Conservation (phyloP, 2,113 vertebrate species). For the Laticauda laticaudata region DNA sequence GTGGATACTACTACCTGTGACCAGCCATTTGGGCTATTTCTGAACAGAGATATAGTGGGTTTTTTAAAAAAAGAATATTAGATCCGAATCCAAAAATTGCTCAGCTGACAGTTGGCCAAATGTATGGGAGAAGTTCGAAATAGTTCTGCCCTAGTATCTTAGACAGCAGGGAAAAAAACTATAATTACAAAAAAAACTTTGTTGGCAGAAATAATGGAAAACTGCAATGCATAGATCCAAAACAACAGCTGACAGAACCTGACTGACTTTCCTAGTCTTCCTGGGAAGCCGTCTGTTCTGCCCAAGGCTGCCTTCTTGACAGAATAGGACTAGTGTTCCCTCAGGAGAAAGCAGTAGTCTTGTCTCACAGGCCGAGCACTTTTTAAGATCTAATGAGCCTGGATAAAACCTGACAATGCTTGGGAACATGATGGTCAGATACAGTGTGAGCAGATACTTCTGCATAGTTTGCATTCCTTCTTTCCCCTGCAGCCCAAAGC, state of each 20-base stretch:
- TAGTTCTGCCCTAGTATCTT: background rate
- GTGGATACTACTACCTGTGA: background rate
- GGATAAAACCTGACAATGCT: background rate
- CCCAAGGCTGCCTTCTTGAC: background rate
- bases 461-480: background rate
- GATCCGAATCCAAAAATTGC: background rate
- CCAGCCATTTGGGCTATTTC: background rate
- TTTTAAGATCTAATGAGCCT: background rate
- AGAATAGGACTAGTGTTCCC: background rate
- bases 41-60: background rate
- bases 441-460: background rate
- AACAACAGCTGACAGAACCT: background rate
- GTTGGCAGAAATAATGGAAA: background rate
- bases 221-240: background rate
- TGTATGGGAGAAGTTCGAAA: background rate
- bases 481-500: background rate
- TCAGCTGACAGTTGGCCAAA: background rate
- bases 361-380: background rate
- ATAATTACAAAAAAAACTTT: background rate
- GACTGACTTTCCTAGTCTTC: background rate
- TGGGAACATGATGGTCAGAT: background rate
- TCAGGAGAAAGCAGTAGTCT: background rate
- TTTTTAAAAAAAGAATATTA: background rate
- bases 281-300: background rate
- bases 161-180: background rate